phyloP scores from a whole-genome alignment of 2,113 vertebrate species.

The Pimephales promelas region DNA sequence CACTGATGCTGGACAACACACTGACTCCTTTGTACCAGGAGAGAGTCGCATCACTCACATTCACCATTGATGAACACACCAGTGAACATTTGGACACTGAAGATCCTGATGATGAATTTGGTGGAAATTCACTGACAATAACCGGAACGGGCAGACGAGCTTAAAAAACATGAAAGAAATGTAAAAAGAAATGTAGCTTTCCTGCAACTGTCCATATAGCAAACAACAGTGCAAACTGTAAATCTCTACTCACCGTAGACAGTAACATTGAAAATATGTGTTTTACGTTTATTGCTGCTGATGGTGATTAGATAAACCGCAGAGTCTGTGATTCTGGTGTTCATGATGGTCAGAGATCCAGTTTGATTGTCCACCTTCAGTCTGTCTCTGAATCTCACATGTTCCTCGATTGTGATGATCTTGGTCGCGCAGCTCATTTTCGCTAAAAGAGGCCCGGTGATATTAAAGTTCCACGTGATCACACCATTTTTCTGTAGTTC shows the following conservation, averaged over 20 bases:
- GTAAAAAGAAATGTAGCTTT: no score
- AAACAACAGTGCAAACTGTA: not conserved
- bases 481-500: not conserved
- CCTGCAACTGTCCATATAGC: not conserved
- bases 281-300: not conserved
- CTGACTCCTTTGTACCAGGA: not conserved
- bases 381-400: not conserved
- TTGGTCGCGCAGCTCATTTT: not conserved
- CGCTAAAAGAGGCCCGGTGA: not conserved
- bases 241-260: not conserved
- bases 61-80: not conserved
- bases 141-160: not conserved
- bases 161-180: not conserved
- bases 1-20: not conserved
- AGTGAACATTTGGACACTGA: not conserved
- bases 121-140: not conserved
- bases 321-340: not conserved
- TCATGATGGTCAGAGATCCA: not conserved
- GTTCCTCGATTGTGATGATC: not conserved
- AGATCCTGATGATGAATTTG: not conserved
- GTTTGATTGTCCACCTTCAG: not conserved
- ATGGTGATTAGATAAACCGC: not conserved
- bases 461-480: slow-evolving; percentile 5
- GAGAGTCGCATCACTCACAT: not conserved
- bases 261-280: not conserved